phyloP scores from a whole-genome alignment of 2,797 vertebrate genomes.

The Coranthus polyacanthus region DNA sequence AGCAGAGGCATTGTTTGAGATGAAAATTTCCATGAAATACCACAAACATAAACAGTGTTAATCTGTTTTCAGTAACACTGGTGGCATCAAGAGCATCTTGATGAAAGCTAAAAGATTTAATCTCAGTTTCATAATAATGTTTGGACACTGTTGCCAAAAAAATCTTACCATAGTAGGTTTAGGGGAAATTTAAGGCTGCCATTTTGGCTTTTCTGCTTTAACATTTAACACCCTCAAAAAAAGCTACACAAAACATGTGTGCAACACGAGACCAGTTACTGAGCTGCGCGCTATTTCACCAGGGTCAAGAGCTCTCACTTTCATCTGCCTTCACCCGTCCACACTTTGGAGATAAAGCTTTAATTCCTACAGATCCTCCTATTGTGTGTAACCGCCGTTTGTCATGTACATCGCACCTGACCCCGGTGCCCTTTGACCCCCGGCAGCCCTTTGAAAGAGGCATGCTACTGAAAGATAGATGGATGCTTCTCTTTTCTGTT shows the following conservation, averaged over 20 bases:
- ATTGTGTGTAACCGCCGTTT: conserved; percentile 56
- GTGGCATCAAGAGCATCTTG: conserved; percentile 5
- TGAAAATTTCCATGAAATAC: conserved; percentile 19
- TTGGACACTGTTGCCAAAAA: background rate
- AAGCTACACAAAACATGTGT: background rate
- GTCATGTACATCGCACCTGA: conserved; percentile 61
- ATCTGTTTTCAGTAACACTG: conserved; percentile 16
- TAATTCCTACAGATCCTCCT: conserved; percentile 54
- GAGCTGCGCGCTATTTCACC: conserved; percentile 26
- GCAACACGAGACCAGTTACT: conserved; percentile 1
- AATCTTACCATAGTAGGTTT: background rate
- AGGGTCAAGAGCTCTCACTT: conserved; percentile 49
- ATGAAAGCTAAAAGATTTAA: conserved; percentile 3
- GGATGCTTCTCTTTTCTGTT: conserved; percentile 42
- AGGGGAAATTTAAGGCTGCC: background rate
- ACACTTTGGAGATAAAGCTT: conserved; percentile 49
- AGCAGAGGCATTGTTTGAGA: conserved; percentile 9
- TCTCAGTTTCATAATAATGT: background rate
- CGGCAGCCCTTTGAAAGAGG: conserved; percentile 34
- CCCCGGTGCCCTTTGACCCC: conserved; percentile 45
- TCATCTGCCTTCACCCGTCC: conserved; percentile 39
- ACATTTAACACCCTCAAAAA: conserved; percentile 15
- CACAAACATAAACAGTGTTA: conserved; percentile 21
- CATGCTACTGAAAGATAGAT: conserved; percentile 41
- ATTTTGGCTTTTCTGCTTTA: background rate